Conservation (phyloP, 2,797 vertebrate genomes). For the Semaprochilodus insignis region DNA sequence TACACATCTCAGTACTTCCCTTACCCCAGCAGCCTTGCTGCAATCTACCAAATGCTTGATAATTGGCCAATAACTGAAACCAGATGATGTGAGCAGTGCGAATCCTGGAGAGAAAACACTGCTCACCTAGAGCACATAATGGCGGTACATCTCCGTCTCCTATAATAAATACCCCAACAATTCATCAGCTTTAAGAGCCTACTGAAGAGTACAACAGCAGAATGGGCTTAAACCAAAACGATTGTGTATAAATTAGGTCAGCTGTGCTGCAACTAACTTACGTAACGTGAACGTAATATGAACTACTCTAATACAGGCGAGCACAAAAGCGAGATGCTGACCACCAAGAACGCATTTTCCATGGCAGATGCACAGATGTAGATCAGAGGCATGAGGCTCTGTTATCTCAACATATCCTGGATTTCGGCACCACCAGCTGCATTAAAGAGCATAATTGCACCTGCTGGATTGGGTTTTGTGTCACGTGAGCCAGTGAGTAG, state of each 20-base stretch:
- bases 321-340: not conserved
- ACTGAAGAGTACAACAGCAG: not conserved
- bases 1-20: not conserved
- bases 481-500: too few species aligned
- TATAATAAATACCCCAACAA: not conserved
- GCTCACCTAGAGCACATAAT: not conserved
- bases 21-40: not conserved
- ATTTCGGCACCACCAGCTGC: too few species aligned
- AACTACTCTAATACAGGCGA: not conserved
- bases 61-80: not conserved
- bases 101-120: not conserved
- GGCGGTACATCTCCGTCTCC: not conserved
- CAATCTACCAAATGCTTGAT: not conserved
- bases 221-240: not conserved
- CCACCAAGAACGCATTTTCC: not conserved
- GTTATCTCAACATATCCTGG: too few species aligned
- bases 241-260: constrained; percentile 34
- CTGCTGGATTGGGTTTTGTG: too few species aligned
- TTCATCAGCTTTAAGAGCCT: not conserved
- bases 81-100: not conserved
- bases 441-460: too few species aligned
- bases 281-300: constrained; percentile 9
- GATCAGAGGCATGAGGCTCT: not conserved
- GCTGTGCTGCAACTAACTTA: constrained; percentile 12
- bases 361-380: not conserved